Conservation (phyloP, 2,888 invertebrate genomes). For the Oxyteleia sp. region DNA sequence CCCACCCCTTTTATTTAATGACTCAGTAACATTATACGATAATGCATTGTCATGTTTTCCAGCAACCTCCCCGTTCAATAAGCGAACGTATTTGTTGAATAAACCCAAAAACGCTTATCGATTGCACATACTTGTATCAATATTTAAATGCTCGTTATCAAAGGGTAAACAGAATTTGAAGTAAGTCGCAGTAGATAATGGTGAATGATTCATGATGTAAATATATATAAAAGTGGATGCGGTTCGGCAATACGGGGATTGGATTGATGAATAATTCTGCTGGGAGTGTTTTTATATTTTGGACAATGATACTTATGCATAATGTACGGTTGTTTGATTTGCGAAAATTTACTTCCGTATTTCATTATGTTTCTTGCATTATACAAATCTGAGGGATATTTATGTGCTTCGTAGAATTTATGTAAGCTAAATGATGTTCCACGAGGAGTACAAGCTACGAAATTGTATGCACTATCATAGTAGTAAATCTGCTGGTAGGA, state of each 20-base stretch:
- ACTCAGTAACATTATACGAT: constrained; percentile 40
- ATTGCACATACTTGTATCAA: constrained; percentile 28
- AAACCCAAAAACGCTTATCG: constrained; percentile 42
- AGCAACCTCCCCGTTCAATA: background rate
- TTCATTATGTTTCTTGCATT: too few species aligned
- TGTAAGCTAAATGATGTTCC: too few species aligned
- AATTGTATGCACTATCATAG: too few species aligned
- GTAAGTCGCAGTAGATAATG: constrained; percentile 14
- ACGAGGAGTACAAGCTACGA: too few species aligned
- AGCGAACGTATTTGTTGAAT: constrained; percentile 26
- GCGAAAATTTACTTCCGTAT: too few species aligned
- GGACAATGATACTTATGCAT: too few species aligned
- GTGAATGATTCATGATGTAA: constrained; percentile 5
- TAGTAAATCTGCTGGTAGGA: too few species aligned
- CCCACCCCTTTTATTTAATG: constrained; percentile 27
- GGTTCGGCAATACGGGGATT: background rate
- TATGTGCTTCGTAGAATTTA: too few species aligned
- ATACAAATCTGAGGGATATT: too few species aligned
- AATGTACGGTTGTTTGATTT: too few species aligned
- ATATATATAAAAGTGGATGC: background rate
- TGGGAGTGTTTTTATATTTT: too few species aligned
- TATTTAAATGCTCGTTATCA: constrained; percentile 35
- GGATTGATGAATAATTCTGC: background rate
- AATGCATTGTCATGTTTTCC: constrained; percentile 46
- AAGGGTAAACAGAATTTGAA: constrained; percentile 35